Evolutionary conservation across 2,888 invertebrate species (phyloP), one percentile per base, ranked within the genome.

Genomic region (Tuberolachnus salignus): DNA sequence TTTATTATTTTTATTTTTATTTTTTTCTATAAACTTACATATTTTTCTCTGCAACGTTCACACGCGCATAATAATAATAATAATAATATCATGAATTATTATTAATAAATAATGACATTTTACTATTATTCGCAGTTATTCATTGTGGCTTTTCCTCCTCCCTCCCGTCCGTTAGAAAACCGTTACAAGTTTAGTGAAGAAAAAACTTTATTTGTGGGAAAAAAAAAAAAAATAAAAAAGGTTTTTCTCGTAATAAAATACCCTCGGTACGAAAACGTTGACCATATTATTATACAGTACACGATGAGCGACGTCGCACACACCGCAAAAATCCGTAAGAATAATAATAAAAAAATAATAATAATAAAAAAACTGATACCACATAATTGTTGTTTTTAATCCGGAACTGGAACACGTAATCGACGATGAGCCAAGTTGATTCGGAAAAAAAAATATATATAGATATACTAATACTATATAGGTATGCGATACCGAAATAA

Each of bases 101-200:
- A 67, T 26, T 26, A 67, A 4, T 34, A 26, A 23, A 13, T 49
- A n/a, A n/a, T n/a, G 42, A 42, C 4, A 67, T 49, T 49, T 49
- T 51, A 67, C n/a, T 49, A 61, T 46, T 13, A 11, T 34, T 69
- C 53, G 23, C 21, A 49, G 49, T 26, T 49, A 69, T 34, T 19
- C 19, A n/a, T 9, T 57, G 70, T 57, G 70, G 57, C 55, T 71
- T 57, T 55, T 57, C 23, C 16, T 9, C 26, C n/a, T n/a, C n/a
- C n/a, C n/a, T n/a, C n/a, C n/a, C n/a, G n/a, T 0, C 72, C 72
- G 72, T 72, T 72, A 61, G 10, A 19, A 72, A 72, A 51, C 72
- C 34, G 46, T 46, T 26, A 72, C 34, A 34, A 49, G 49, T 51
- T 49, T 49, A 46, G 70, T 46, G 71, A 23, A 57, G 11, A 44